These are phyloP conservation scores for Carcinoscorpius rotundicauda DNA, from an alignment of 1,140 invertebrate genomes.

Conservation along the genomic window DNA sequence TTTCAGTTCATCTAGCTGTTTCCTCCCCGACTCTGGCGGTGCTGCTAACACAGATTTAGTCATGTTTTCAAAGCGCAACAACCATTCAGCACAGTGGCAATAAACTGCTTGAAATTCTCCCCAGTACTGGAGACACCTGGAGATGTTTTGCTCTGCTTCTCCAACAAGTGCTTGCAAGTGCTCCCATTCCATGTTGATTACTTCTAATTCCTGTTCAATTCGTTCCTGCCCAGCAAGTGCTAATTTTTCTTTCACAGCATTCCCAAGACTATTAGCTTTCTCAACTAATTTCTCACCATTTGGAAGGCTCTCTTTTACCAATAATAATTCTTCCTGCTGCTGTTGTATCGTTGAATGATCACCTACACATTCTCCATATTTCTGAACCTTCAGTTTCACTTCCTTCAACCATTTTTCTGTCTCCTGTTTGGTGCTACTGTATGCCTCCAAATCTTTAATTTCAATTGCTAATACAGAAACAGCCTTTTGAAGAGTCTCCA, in stretches of 20 bases:
- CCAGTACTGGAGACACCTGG: conserved; percentile 72
- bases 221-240: conserved; percentile 71
- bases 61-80: conserved; percentile 43
- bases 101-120: conserved; percentile 64
- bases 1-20: conserved; percentile 58
- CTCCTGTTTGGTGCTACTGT: conserved; percentile 63
- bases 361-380: conserved; percentile 68
- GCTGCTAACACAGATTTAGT: conserved; percentile 57
- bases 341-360: conserved; percentile 60
- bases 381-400: conserved; percentile 66
- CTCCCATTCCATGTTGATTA: conserved; percentile 76
- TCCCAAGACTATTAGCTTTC: conserved; percentile 58
- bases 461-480: conserved; percentile 50
- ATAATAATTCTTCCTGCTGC: conserved; percentile 55
- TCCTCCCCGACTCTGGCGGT: background rate
- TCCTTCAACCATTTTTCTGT: conserved; percentile 78
- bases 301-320: conserved; percentile 50
- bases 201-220: conserved; percentile 68
- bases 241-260: conserved; percentile 63
- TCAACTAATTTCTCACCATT: conserved; percentile 58
- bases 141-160: conserved; percentile 60
- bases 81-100: conserved; percentile 62
- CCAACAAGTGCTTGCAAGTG: conserved; percentile 63
- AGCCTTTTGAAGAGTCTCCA: conserved; percentile 31
- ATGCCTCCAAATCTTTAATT: conserved; percentile 74